Percentiles rank a stretch among this genome's conserved stretches.
These are phyloP conservation scores for Archips xylosteana DNA, from an alignment of 2,888 invertebrate genomes.

Conservation along the genomic window DNA sequence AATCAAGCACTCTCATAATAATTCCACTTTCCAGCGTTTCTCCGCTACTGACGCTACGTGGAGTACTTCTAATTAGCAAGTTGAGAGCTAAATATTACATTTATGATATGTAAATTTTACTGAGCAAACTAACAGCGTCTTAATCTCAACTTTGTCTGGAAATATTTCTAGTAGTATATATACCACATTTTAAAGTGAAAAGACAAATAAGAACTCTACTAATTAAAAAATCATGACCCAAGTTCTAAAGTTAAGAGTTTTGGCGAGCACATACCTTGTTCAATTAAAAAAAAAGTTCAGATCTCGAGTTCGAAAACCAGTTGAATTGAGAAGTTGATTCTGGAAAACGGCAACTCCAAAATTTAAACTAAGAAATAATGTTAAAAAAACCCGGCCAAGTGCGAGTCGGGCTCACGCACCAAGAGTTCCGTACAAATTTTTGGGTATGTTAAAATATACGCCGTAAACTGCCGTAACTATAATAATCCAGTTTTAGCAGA, in stretches of 20 bases:
- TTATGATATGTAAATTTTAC: conserved; percentile 83
- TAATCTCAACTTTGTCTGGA: conserved; percentile 63
- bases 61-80: conserved; percentile 82
- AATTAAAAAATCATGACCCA: neutral
- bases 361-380: no score
- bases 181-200: conserved; percentile 15
- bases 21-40: conserved; percentile 1
- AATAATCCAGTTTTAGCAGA: no score
- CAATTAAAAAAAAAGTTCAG: no score
- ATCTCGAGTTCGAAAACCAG: no score
- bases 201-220: neutral
- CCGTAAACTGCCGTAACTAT: no score
- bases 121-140: conserved; percentile 55
- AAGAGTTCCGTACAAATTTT: no score
- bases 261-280: no score
- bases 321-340: no score
- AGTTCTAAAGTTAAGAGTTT: neutral
- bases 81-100: conserved; percentile 84
- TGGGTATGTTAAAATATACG: no score
- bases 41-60: conserved; percentile 62
- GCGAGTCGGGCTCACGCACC: no score
- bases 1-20: neutral
- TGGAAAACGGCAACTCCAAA: no score
- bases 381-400: no score
- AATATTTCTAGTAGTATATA: conserved; percentile 53